A percentile compares a stretch with the other conserved stretches of the same genome.
phyloP scores from a whole-genome alignment of 2,888 invertebrate species.

The Papilio gigon region DNA sequence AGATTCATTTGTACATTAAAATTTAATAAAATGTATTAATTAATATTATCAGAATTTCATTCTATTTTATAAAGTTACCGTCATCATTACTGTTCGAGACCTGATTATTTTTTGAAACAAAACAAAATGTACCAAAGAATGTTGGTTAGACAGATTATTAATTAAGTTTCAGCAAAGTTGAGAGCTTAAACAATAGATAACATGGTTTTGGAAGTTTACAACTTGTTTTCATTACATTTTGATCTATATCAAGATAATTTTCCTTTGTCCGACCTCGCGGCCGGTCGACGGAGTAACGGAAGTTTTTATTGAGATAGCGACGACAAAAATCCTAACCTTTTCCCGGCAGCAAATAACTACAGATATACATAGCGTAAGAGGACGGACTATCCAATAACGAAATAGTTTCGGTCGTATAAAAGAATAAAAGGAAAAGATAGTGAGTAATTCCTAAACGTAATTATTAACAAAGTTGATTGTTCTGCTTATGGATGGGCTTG shows the following conservation, averaged over 20 bases:
- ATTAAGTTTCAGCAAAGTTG: background rate
- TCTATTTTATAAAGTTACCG: background rate
- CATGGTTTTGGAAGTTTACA: conserved; percentile 19
- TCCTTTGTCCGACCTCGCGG: conserved; percentile 26
- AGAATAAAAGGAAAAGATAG: background rate
- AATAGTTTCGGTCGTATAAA: conserved; percentile 1
- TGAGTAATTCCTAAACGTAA: too few relatives aligned
- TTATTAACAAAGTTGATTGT: too few relatives aligned
- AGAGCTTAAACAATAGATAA: conserved; percentile 23
- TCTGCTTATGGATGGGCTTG: too few relatives aligned
- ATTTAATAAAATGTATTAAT: background rate
- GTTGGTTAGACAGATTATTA: conserved; percentile 14
- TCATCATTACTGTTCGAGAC: background rate
- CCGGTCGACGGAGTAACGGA: conserved; percentile 22
- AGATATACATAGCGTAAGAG: conserved; percentile 11
- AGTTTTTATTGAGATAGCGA: conserved; percentile 29
- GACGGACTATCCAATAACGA: conserved; percentile 2
- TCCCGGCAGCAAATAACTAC: conserved; percentile 2
- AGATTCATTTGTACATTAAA: background rate
- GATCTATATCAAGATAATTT: conserved; percentile 29
- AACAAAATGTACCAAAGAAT: conserved; percentile 3
- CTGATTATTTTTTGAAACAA: conserved; percentile 6
- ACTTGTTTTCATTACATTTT: conserved; percentile 31
- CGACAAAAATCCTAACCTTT: conserved; percentile 13
- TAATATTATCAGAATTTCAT: background rate